These are phyloP conservation scores for Embidobia sp. DNA, from an alignment of 2,888 invertebrate species.

Conservation along the genomic window DNA sequence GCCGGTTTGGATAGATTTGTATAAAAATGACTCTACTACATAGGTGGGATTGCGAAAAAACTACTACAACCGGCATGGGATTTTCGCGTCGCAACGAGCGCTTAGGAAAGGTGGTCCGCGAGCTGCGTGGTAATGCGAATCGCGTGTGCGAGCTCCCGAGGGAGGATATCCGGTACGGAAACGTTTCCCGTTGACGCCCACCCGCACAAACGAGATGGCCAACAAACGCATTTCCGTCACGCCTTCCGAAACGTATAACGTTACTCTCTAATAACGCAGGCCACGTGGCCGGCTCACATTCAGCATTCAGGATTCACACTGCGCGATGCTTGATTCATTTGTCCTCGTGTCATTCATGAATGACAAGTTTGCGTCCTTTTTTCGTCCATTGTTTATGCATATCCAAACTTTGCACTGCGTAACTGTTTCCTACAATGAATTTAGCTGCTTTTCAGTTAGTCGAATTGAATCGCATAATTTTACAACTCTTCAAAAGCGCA, in stretches of 20 bases:
- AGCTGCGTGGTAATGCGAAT: constrained; percentile 70
- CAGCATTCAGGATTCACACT: constrained; percentile 15
- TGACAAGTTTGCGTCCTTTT: constrained; percentile 38
- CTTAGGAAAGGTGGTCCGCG: constrained; percentile 58
- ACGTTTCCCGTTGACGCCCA: constrained; percentile 73
- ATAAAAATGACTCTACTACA: too few species aligned
- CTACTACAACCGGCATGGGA: too few species aligned
- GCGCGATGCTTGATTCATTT: constrained; percentile 42
- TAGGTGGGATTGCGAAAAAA: too few species aligned
- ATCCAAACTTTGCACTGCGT: constrained; percentile 17
- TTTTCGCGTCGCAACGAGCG: constrained; percentile 24
- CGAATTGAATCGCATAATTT: too few species aligned
- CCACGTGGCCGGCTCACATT: constrained; percentile 59
- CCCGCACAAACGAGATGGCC: constrained; percentile 65
- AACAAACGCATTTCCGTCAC: constrained; percentile 69
- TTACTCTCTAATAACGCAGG: constrained; percentile 62
- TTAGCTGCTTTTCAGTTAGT: too few species aligned
- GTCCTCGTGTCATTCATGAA: constrained; percentile 57
- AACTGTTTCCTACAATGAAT: constrained; percentile 15
- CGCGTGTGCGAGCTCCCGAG: constrained; percentile 74
- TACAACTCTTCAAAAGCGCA: too few species aligned
- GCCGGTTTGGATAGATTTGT: too few species aligned
- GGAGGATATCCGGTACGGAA: constrained; percentile 80
- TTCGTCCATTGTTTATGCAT: constrained; percentile 30
- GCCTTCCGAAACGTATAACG: constrained; percentile 67